Evolutionary conservation across 2,113 vertebrate genomes (phyloP).

Genomic region (Gyps fulvus): DNA sequence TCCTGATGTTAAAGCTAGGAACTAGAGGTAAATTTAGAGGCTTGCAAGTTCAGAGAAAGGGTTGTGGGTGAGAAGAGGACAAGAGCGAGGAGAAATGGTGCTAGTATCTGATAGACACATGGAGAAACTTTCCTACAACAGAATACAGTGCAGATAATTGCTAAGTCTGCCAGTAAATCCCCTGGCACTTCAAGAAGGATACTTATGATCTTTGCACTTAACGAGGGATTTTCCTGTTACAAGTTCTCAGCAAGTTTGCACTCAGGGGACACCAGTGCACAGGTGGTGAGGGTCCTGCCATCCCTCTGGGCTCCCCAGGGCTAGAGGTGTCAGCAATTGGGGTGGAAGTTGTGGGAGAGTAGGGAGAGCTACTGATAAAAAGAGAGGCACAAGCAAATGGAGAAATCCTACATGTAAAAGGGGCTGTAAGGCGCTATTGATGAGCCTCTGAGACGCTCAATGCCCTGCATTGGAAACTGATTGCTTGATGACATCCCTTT

Average conservation of each 20-base stretch:
- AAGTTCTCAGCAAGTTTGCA: not conserved
- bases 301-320: not conserved
- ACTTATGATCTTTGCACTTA: not conserved
- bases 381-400: not conserved
- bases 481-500: not conserved
- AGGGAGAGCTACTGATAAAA: not conserved
- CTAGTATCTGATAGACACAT: fast-evolving
- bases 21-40: not conserved
- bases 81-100: not conserved
- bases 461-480: not conserved
- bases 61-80: not conserved
- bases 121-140: not conserved
- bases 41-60: not conserved
- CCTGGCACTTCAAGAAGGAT: not conserved
- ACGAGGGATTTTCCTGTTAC: not conserved
- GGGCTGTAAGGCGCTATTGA: not conserved
- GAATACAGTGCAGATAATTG: not conserved
- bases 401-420: not conserved
- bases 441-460: not conserved
- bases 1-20: not conserved
- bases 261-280: not conserved
- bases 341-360: not conserved
- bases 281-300: not conserved
- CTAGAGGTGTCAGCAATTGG: not conserved
- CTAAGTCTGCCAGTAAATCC: not conserved